Evolutionary conservation across 2,113 vertebrate genomes (phyloP).

Genomic region (Circaetus gallicus): DNA sequence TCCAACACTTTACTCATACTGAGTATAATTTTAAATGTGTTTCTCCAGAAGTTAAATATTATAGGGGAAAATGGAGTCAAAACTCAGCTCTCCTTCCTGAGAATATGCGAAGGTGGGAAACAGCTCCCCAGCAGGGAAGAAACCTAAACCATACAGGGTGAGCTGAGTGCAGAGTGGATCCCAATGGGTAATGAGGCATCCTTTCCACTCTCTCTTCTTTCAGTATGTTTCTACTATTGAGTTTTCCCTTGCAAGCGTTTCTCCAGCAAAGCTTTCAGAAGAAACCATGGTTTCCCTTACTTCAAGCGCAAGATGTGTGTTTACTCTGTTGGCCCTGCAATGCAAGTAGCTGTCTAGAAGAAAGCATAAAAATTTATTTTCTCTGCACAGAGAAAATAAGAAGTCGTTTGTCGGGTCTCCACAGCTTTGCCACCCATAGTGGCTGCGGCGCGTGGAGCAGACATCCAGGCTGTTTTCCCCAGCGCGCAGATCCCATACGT

Average conservation of each 20-base stretch:
- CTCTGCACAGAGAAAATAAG: neutral
- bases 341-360: neutral
- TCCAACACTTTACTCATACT: neutral
- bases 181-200: rapidly evolving
- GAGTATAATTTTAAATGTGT: neutral
- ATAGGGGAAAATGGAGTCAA: neutral
- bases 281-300: neutral
- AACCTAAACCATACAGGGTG: neutral
- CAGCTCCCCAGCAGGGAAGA: neutral
- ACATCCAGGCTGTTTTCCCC: neutral
- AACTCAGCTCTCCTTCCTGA: neutral
- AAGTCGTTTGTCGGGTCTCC: neutral
- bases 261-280: neutral
- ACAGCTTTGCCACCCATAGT: neutral
- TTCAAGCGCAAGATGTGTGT: rapidly evolving
- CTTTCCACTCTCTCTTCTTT: neutral
- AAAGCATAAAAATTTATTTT: neutral
- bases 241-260: neutral
- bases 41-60: neutral
- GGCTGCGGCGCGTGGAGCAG: rapidly evolving
- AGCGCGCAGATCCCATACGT: rapidly evolving
- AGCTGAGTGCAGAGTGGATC: neutral
- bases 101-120: neutral
- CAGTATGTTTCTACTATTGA: neutral
- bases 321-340: neutral